Evolutionary conservation across 2,888 invertebrate species (phyloP).

Genomic region (Leptinotarsa tumamoca): DNA sequence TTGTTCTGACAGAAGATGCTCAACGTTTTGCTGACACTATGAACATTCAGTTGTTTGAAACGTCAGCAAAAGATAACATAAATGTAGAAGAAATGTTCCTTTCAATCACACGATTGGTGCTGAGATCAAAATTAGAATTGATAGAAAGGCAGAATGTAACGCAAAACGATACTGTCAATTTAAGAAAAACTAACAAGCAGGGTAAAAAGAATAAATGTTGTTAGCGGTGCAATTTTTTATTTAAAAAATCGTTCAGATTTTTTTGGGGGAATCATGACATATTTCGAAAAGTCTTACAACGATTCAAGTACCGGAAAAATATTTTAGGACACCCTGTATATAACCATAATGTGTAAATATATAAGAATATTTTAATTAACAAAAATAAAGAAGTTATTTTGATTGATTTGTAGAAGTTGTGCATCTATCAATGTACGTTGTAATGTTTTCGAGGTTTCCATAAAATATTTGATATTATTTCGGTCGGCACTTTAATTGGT

Average conservation of each 20-base stretch:
- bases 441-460: not conserved
- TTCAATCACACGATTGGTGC: slow-evolving; percentile 82
- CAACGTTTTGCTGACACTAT: slow-evolving; percentile 97
- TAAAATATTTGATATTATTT: slow-evolving; percentile 9
- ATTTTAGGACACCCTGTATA: slow-evolving; percentile 43
- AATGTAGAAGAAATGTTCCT: slow-evolving; percentile 98
- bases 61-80: slow-evolving; percentile 98
- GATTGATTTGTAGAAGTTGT: not conserved
- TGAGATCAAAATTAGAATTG: slow-evolving; percentile 86
- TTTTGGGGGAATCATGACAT: slow-evolving; percentile 34
- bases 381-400: slow-evolving; percentile 28
- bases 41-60: slow-evolving; percentile 97
- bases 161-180: slow-evolving; percentile 79
- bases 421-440: not conserved
- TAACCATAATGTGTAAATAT: slow-evolving; percentile 47
- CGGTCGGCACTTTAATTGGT: slow-evolving; percentile 9
- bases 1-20: slow-evolving; percentile 97
- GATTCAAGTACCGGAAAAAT: slow-evolving; percentile 23
- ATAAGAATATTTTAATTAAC: slow-evolving; percentile 29
- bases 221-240: slow-evolving; percentile 51
- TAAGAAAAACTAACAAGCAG: slow-evolving; percentile 75
- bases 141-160: slow-evolving; percentile 79
- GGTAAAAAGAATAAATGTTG: slow-evolving; percentile 73
- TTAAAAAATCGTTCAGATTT: slow-evolving; percentile 16
- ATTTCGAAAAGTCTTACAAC: slow-evolving; percentile 25